These are phyloP conservation scores for Pantherophis vulpinus DNA, from an alignment of 2,797 vertebrate genomes.

Conservation along the genomic window DNA sequence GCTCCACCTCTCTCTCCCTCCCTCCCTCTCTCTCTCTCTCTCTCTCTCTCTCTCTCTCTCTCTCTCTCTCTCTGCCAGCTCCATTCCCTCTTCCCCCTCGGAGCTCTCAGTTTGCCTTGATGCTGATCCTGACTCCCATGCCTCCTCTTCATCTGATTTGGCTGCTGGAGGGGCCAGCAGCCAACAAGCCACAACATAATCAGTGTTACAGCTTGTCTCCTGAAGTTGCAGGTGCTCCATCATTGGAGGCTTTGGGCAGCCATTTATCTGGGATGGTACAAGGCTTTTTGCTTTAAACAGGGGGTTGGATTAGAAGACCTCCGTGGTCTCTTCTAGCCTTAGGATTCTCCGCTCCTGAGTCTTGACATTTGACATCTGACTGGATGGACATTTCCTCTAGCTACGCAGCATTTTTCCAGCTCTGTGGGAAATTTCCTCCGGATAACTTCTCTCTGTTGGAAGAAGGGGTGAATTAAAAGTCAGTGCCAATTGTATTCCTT, in stretches of 20 bases:
- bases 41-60: too few species aligned
- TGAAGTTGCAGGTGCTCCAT: neutral
- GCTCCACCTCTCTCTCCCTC: too few species aligned
- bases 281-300: neutral
- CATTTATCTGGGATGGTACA: neutral
- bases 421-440: neutral
- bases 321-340: neutral
- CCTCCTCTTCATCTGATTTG: too few species aligned
- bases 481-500: neutral
- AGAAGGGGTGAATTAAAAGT: neutral
- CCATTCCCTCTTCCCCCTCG: too few species aligned
- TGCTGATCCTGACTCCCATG: too few species aligned
- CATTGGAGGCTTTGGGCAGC: neutral
- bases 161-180: too few species aligned
- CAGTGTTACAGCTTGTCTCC: neutral
- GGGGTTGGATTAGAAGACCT: too few species aligned
- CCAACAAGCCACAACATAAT: too few species aligned
- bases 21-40: too few species aligned
- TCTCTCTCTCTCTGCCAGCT: too few species aligned
- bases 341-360: slow-evolving; percentile 42
- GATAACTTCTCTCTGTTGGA: neutral
- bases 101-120: too few species aligned
- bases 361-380: slow-evolving; percentile 57
- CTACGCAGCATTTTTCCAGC: neutral
- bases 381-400: slow-evolving; percentile 53